A percentile compares a stretch with the other conserved stretches of the same genome.
Evolutionary conservation across 2,113 vertebrate species (phyloP).

Genomic region (Megalops atlanticus): DNA sequence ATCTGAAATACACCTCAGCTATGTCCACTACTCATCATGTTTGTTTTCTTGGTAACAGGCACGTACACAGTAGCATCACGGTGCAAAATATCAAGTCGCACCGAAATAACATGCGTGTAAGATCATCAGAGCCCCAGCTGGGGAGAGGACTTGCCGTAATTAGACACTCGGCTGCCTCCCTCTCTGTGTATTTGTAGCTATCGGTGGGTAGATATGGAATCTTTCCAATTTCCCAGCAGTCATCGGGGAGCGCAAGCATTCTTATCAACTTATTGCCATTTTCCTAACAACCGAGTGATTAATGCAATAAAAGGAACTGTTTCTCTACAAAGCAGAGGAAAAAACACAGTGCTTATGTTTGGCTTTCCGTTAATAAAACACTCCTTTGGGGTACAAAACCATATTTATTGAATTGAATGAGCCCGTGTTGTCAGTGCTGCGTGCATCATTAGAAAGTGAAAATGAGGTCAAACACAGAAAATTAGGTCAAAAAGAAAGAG

Average conservation of each 20-base stretch:
- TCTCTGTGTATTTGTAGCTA: background rate
- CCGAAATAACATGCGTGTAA: slow-evolving; percentile 6
- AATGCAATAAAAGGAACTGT: background rate
- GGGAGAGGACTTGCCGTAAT: background rate
- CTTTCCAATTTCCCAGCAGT: background rate
- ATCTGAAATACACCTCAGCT: too few relatives aligned
- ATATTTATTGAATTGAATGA: background rate
- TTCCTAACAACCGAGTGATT: background rate
- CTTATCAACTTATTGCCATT: background rate
- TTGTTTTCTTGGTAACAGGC: background rate
- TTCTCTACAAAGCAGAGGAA: background rate
- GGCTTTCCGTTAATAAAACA: background rate
- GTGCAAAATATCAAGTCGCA: background rate
- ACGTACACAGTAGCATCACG: background rate
- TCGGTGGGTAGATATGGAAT: slow-evolving; percentile 11
- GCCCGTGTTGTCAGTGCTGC: background rate
- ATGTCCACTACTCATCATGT: background rate
- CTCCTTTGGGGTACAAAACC: background rate
- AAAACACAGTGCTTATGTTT: background rate
- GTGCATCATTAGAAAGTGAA: too few relatives aligned
- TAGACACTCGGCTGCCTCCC: background rate
- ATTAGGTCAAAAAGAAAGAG: background rate
- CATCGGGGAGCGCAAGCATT: background rate
- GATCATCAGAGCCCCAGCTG: background rate
- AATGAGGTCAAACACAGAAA: background rate